These are phyloP conservation scores for Stenichneumon culpator DNA, from an alignment of 2,888 invertebrate genomes.

Conservation along the genomic window DNA sequence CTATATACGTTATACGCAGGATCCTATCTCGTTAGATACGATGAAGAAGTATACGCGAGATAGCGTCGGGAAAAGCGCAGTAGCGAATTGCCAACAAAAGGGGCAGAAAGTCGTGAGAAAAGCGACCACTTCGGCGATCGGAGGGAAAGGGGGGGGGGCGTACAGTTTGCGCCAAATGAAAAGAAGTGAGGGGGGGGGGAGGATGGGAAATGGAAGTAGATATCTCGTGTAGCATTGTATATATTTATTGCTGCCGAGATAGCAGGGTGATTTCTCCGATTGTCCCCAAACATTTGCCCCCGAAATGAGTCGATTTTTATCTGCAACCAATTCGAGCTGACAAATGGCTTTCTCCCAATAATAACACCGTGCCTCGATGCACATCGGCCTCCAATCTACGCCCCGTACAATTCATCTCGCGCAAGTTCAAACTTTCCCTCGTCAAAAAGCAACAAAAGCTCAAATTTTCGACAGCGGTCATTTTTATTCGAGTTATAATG, in stretches of 20 bases:
- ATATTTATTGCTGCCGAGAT: constrained; percentile 78
- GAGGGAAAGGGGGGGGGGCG: constrained; percentile 13
- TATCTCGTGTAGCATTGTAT: constrained; percentile 66
- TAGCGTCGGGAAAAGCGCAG: background rate
- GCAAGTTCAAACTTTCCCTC: background rate
- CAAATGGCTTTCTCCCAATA: constrained; percentile 52
- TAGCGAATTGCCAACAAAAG: constrained; percentile 44
- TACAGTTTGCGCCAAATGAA: constrained; percentile 58
- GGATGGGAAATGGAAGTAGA: constrained; percentile 29
- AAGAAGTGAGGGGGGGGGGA: constrained; percentile 19
- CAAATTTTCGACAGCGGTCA: background rate
- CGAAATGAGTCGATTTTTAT: constrained; percentile 77
- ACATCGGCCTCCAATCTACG: background rate
- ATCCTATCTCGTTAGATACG: constrained; percentile 49
- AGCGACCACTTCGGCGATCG: background rate
- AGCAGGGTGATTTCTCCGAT: constrained; percentile 10
- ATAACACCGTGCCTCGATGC: constrained; percentile 54
- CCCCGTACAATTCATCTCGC: background rate
- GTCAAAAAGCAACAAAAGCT: background rate
- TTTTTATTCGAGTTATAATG: background rate
- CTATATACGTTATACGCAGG: constrained; percentile 60
- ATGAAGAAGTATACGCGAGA: constrained; percentile 53
- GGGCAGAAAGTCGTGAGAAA: constrained; percentile 34
- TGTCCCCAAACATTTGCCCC: constrained; percentile 48
- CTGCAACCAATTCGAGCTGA: constrained; percentile 67